Base-by-base conservation (phyloP, 1,140 invertebrate species). In the Cyclargus thomasi region DNA sequence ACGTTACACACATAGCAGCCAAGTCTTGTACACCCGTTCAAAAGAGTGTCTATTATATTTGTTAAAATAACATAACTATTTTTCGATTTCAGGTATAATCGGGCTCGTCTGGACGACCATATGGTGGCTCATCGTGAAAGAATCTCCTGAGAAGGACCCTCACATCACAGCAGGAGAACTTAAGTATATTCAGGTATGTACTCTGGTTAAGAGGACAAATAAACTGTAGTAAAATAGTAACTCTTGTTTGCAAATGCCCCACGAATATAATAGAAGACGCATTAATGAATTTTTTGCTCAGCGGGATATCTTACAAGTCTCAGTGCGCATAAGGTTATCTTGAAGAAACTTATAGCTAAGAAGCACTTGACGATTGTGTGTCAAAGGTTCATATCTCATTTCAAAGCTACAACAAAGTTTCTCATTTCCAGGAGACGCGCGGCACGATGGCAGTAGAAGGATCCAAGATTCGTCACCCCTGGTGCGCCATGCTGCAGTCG, bases 401-500 rank as follows among this genome's bases (percentile, higher is more conserved):
- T n/a, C n/a, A n/a, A n/a, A n/a, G n/a, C n/a, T n/a, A n/a, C n/a
- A n/a, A n/a, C n/a, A n/a, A 29, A 29, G 8, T 8, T 8, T 0
- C 2, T 8, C 29, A 3, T 39, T 71, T 74, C 3, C 74, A 90
- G 88, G 91, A 91, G 53, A 86, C 90, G 0, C 81, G 90, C 6
- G 91, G 88, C 16, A 85, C 83, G 0, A 71, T 75, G 17, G 70
- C 78, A 0, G 70, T 83, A 57, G 81, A 82, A 17, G 79, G 81
- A 70, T 75, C 79, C 5, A 81, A 91, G 76, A 88, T 93, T 47
- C 90, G 90, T 53, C 93, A 95, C 84, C 97, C 97, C 0, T 98
- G 97, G 97, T 92, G 92, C 62, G 88, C 92, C 6, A 96, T 98
- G 75, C 85, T 98, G 17, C 95, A 92, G 0, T 98, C 97, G 0